Evolutionary conservation across 37 sponge, comb jelly and placozoan genomes (phyloP), one percentile per base, ranked within the genome.

Genomic region (Ianthella basta): DNA sequence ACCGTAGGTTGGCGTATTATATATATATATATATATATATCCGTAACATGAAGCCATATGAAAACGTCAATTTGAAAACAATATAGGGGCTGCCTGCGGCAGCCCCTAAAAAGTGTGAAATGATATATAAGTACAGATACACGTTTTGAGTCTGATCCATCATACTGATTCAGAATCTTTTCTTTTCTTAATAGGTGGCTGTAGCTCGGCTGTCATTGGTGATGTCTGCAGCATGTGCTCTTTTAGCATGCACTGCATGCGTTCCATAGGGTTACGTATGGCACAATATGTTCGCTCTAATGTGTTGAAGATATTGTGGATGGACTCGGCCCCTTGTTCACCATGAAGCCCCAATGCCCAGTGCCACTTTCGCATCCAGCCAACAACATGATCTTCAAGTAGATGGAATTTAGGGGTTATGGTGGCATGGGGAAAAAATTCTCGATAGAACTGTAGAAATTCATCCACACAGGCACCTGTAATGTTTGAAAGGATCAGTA

Each of bases 281-380:
- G 57, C 38, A 34, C 15, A 0, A 53, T 80, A 86, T 5, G 35
- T 27, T 0, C 72, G 4, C 35, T 80, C 59, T 15, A 85, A 34
- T n/a, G 24, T 68, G 21, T 68, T 50, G 39, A 86, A 56, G 69
- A 80, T 16, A 6, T 69, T 72, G 55, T 86, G 87, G 38, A 86
- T 80, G 70, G 72, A 70, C 59, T 86, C 87, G 10, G 87, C 87
- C 19, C 88, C 83, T 35, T 88, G 88, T 35, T 88, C 88, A 55
- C 88, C 88, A 69, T 79, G 67, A 21, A 88, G 27, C n/a, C 88
- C 88, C 27, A 35, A 14, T 33, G 83, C 88, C 18, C 70, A 23
- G 12, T 88, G 50, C 83, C 83, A 82, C 35, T 23, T 20, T 33
- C 55, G 2, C 83, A 88, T 21, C 88, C 88, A 88, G 16, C 34